Evolutionary conservation across 2,888 invertebrate genomes (phyloP), one percentile per base, ranked within the genome.

Genomic region (Meandrusa payeni): DNA sequence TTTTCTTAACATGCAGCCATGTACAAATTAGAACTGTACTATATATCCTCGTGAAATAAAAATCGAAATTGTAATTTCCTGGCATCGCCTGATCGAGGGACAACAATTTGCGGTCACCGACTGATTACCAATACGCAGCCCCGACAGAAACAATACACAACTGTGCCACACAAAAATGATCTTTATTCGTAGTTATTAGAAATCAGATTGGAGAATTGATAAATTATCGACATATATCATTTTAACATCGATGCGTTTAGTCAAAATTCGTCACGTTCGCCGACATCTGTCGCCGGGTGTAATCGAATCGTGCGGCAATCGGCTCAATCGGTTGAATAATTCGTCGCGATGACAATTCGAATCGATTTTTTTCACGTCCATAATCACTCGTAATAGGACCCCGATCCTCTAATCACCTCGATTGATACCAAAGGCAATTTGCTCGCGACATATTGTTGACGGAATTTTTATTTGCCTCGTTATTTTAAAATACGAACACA

Each of bases 71-170:
- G 81, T 86, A 83, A 85, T 86, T 86, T 85, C 79, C 85, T 80
- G 80, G 75, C 85, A 76, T 70, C 78, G 78, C 74, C 78, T 72
- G 79, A 77, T 83, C 77, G 82, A 83, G 83, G 85, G 85, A 86
- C 86, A 83, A 86, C 85, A 79, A 86, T 86, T 86, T 87, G 86
- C 82, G 86, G 86, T 87, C 79, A 81, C 81, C 76, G 73, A 63
- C 80, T 87, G 81, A 86, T 86, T 86, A 86, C 83, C 76, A 74
- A 78, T 77, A 79, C 68, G 58, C 68, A 65, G 59, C 68, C 69
- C 67, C 60, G 64, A 63, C 69, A 69, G 67, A 73, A 76, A 74
- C 56, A 69, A 57, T 53, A 61, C 52, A 54, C 54, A 51, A 51
- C 20, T 31, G 10, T 19, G 29, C 28, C 50, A 40, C 23, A 6